phyloP scores from a whole-genome alignment of 2,113 vertebrate genomes.

The Psittacula cyanocephala region DNA sequence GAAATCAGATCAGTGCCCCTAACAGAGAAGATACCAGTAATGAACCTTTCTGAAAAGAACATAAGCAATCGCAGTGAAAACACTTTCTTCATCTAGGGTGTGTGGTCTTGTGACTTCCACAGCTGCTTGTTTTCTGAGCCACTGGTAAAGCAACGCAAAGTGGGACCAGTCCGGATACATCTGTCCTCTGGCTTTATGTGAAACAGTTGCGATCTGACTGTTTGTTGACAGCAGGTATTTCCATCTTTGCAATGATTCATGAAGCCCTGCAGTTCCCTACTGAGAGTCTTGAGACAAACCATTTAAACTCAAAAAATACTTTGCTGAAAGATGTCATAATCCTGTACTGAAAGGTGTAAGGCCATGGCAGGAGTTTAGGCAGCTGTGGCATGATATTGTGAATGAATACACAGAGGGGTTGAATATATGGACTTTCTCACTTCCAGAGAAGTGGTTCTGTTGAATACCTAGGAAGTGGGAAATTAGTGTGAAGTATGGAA shows the following conservation, averaged over 20 bases:
- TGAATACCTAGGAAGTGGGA: neutral
- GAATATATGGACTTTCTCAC: neutral
- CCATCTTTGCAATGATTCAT: neutral
- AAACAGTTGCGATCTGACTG: neutral
- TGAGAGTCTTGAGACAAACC: neutral
- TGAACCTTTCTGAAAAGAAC: neutral
- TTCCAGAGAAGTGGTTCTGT: neutral
- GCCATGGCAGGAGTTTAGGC: neutral
- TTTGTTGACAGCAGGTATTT: conserved; percentile 41
- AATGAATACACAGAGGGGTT: neutral
- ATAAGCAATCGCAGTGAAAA: neutral
- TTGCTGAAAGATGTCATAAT: neutral
- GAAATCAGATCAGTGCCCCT: neutral
- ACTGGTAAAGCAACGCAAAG: neutral
- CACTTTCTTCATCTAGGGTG: neutral
- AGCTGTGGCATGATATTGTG: neutral
- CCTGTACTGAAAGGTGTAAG: neutral
- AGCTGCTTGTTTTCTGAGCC: conserved; percentile 14
- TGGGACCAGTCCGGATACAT: neutral
- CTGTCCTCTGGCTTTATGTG: conserved; percentile 30
- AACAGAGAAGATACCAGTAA: neutral
- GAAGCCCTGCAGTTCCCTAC: neutral
- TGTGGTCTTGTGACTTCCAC: neutral
- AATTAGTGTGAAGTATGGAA: neutral
- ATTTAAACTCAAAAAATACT: neutral